Evolutionary conservation across 2,888 invertebrate species (phyloP).

Genomic region (Heteromurus nitidus): DNA sequence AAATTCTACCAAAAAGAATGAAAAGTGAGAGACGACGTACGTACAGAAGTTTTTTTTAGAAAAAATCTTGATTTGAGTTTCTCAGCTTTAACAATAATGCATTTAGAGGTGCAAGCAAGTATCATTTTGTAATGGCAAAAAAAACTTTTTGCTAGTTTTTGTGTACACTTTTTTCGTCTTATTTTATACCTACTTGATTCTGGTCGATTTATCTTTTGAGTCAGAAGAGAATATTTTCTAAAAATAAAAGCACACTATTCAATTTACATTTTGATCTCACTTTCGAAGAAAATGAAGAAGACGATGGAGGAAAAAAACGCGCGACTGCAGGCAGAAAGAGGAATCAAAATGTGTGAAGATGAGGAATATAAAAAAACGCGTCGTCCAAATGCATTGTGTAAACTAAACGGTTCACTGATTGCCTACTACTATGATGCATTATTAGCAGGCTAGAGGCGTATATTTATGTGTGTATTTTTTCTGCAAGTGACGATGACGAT

Average conservation of each 20-base stretch:
- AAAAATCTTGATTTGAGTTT: constrained; percentile 22
- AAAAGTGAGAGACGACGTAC: constrained; percentile 12
- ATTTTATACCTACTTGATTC: no score
- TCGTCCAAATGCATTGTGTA: constrained; percentile 32
- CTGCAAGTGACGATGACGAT: no score
- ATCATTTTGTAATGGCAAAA: no score
- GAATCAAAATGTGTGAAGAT: not conserved
- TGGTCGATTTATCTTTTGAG: constrained; percentile 1
- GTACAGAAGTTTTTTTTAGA: not conserved
- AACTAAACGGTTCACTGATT: constrained; percentile 56
- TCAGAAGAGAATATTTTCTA: constrained; percentile 12
- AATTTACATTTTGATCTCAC: constrained; percentile 27
- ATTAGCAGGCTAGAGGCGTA: no score
- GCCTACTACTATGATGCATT: constrained; percentile 24
- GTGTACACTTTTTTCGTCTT: no score
- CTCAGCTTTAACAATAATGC: constrained; percentile 17
- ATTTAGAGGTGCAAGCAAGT: constrained; percentile 9
- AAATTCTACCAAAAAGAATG: not conserved
- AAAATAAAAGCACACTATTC: constrained; percentile 17
- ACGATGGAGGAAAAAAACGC: no score
- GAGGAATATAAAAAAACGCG: not conserved
- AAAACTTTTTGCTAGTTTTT: no score
- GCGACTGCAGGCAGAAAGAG: no score
- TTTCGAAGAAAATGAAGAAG: constrained; percentile 30
- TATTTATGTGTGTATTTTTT: no score